Conservation (phyloP, 2,113 vertebrate species). For the Campylomormyrus numenius region DNA sequence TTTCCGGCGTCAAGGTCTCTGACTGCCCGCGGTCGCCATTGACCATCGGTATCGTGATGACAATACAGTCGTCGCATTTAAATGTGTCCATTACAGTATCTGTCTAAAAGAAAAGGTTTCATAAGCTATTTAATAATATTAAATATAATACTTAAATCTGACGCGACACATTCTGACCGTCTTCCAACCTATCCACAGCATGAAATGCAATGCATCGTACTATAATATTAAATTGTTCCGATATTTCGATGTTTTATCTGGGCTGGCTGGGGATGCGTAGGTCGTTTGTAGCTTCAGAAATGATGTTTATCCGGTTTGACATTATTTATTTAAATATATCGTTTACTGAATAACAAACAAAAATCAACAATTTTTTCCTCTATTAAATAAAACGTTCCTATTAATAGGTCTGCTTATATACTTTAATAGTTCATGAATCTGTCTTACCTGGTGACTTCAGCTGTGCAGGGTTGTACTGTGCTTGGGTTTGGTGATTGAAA, state of each 20-base stretch:
- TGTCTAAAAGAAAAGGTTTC: neutral
- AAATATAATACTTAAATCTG: neutral
- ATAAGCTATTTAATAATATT: neutral
- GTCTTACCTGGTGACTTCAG: neutral
- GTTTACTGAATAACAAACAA: neutral
- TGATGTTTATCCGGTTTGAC: too few relatives aligned
- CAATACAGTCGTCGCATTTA: constrained; percentile 50
- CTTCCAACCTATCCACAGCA: neutral
- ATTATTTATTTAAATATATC: neutral
- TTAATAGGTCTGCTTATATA: too few relatives aligned
- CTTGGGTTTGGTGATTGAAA: neutral
- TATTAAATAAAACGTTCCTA: neutral
- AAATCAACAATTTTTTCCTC: neutral
- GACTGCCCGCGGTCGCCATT: constrained; percentile 25
- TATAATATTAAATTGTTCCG: neutral
- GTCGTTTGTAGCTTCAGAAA: neutral
- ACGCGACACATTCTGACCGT: neutral
- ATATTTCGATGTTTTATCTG: neutral
- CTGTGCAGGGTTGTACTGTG: too few relatives aligned
- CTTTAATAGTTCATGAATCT: neutral
- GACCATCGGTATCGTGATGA: constrained; percentile 58
- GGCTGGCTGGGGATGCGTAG: neutral
- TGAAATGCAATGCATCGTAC: neutral
- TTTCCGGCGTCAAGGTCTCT: constrained; percentile 49
- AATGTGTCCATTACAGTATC: constrained; percentile 51